Percentiles rank a stretch among this genome's conserved stretches.
Evolutionary conservation across 2,113 vertebrate genomes (phyloP).

Genomic region (Xyrauchen texanus): DNA sequence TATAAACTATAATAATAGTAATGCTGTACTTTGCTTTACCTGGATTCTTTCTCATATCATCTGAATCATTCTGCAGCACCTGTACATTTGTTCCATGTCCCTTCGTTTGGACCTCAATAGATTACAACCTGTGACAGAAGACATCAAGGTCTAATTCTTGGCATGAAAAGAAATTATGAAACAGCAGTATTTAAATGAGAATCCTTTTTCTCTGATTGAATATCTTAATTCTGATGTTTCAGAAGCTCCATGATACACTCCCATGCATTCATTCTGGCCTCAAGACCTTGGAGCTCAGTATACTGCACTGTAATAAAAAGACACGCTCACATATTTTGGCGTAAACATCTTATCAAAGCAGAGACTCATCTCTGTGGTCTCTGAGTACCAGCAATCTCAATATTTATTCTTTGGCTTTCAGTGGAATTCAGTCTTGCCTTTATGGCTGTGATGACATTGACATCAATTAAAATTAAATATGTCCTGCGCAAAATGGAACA

Average conservation of each 20-base stretch:
- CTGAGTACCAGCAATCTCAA: constrained; percentile 18
- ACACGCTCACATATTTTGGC: neutral
- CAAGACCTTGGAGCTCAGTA: constrained; percentile 11
- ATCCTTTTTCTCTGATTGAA: constrained; percentile 17
- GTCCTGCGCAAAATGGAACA: constrained; percentile 17
- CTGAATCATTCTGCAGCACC: neutral
- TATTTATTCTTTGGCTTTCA: constrained; percentile 21
- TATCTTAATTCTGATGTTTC: constrained; percentile 34
- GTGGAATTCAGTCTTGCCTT: constrained; percentile 37
- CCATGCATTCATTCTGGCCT: constrained; percentile 29
- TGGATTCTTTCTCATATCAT: neutral
- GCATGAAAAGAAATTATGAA: constrained; percentile 33
- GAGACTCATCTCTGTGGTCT: constrained; percentile 8
- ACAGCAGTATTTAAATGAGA: neutral
- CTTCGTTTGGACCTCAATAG: neutral
- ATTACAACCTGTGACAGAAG: constrained; percentile 1
- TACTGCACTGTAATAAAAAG: neutral
- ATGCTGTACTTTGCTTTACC: too few species aligned
- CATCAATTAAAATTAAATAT: constrained; percentile 36
- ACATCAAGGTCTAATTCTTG: constrained; percentile 27
- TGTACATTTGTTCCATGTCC: neutral
- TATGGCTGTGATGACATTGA: constrained; percentile 32
- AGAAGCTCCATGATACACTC: constrained; percentile 35
- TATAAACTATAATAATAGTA: too few species aligned
- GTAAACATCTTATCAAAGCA: constrained; percentile 30